phyloP scores from a whole-genome alignment of 2,888 invertebrate genomes.

The Dynastes tityus region DNA sequence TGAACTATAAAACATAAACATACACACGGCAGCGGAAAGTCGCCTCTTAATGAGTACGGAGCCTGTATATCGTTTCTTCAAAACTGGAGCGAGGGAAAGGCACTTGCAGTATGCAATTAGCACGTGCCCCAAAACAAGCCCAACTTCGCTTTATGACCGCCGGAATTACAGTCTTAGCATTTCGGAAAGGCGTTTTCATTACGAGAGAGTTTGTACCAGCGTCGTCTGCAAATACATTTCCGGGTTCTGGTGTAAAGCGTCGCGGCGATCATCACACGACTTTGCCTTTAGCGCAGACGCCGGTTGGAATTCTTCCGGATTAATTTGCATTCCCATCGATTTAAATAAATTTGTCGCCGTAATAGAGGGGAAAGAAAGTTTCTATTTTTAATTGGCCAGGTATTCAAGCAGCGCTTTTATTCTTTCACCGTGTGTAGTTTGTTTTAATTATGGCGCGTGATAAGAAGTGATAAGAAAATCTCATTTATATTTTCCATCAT shows the following conservation, averaged over 20 bases:
- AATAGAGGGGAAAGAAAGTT: neutral
- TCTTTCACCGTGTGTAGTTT: neutral
- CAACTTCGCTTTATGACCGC: conserved; percentile 61
- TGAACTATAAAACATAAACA: too few species aligned
- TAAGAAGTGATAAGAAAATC: neutral
- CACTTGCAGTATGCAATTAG: conserved; percentile 55
- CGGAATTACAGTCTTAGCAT: conserved; percentile 60
- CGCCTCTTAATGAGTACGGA: neutral
- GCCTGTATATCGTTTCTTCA: neutral
- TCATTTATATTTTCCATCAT: neutral
- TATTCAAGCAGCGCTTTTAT: neutral
- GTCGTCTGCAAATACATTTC: conserved; percentile 20
- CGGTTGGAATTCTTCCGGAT: conserved; percentile 14
- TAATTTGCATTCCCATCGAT: conserved; percentile 35
- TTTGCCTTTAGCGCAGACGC: neutral
- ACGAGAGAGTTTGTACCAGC: conserved; percentile 20
- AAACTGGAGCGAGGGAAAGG: neutral
- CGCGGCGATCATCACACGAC: neutral
- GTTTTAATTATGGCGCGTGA: neutral
- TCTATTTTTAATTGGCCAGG: neutral
- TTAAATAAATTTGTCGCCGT: conserved; percentile 26
- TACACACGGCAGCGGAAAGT: neutral
- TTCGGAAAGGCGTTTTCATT: conserved; percentile 45
- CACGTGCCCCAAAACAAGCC: conserved; percentile 57
- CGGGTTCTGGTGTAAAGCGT: neutral